Evolutionary conservation across 2,113 vertebrate species (phyloP), one percentile per base, ranked within the genome.

Genomic region (Bucco capensis): DNA sequence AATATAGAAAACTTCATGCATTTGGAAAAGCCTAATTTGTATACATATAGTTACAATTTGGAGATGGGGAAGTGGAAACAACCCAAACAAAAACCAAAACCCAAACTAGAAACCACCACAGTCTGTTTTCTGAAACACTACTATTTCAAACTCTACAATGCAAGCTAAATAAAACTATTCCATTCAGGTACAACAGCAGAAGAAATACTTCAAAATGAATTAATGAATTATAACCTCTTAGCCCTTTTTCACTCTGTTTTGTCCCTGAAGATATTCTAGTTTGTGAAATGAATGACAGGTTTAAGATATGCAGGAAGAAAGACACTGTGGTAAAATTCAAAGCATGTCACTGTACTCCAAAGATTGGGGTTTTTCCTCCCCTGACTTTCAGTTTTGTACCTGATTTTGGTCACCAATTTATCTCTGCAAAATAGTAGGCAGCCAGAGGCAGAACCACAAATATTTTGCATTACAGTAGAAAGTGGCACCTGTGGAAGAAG

Each of bases 41-140:
- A 18, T 5, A 19, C 8, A 14, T 5, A 4, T 17, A 50, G 16
- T 25, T 82, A 65, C 2, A 33, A 46, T 28, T 56, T 38, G 8
- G 5, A 16, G 8, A 1, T 1, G 18, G 23, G 10, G 1, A 12
- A 40, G 44, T 18, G 44, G 44, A 47, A 47, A 47, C 46, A 47
- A 21, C 16, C 16, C 9, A 13, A 47, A 9, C 46, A 47, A 9
- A 37, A 22, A 23, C n/a, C n/a, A 50, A 50, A 50, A 5, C 3
- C 4, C 17, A 30, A 72, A 19, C 5, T 21, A 40, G 50, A 79
- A 40, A 5, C 0, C 5, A 79, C 4, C 0, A 5, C 5, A 50
- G 30, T 35, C 30, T 17, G 24, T 17, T 66, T 83, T 67, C 44
- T 71, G 35, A 83, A 88, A 38, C 9, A 25, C 5, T 37, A 18